These are phyloP conservation scores for Cotesia glomerata DNA, from an alignment of 1,140 invertebrate genomes.

Conservation along the genomic window DNA sequence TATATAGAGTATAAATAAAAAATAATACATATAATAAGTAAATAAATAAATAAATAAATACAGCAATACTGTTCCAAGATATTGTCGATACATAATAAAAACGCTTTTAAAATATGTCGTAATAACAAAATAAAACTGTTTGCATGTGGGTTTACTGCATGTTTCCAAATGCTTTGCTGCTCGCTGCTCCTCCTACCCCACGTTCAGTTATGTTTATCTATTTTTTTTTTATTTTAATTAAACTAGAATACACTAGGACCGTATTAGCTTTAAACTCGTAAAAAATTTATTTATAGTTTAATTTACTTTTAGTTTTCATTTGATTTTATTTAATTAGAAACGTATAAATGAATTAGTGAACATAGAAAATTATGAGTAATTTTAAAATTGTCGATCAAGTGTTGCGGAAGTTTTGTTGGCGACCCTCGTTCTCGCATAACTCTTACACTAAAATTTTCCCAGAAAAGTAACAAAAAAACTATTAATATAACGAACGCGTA, in stretches of 20 bases:
- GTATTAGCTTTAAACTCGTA: background rate
- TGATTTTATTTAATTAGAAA: background rate
- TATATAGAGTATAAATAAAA: constrained; percentile 4
- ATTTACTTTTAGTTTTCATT: too few relatives aligned
- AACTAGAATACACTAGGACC: constrained; percentile 8
- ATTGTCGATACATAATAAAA: constrained; percentile 33
- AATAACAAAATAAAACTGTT: constrained; percentile 34
- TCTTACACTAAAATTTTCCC: too few relatives aligned
- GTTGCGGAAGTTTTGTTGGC: too few relatives aligned
- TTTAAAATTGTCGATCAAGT: background rate
- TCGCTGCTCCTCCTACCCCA: constrained; percentile 50
- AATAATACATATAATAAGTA: background rate
- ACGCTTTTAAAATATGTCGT: constrained; percentile 25
- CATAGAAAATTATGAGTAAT: background rate
- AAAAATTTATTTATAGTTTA: background rate
- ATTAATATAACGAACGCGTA: too few relatives aligned
- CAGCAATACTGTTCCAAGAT: constrained; percentile 23
- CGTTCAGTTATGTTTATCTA: constrained; percentile 4
- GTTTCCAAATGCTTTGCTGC: constrained; percentile 61
- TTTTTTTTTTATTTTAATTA: background rate
- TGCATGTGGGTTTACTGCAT: constrained; percentile 63
- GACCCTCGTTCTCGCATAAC: too few relatives aligned
- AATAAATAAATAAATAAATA: background rate
- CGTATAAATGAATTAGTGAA: background rate
- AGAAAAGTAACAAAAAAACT: too few relatives aligned